These are phyloP conservation scores for Drosophila sp. DNA, from an alignment of 1,140 invertebrate species.

Conservation along the genomic window DNA sequence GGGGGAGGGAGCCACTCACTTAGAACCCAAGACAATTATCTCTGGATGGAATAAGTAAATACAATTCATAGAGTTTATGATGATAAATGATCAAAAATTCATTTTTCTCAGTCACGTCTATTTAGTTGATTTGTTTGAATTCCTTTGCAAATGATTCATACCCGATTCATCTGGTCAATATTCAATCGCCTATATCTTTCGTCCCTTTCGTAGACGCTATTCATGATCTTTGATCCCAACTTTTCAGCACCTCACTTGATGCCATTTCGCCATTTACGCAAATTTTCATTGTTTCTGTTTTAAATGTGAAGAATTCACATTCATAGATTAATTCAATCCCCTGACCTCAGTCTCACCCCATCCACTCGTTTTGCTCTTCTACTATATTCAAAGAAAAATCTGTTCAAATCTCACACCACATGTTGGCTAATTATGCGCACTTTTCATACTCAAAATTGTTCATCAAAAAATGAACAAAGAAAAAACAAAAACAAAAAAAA, in stretches of 20 bases:
- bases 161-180: background rate
- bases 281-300: slow-evolving; percentile 24
- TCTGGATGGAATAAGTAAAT: no score
- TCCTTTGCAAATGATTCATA: slow-evolving; percentile 4
- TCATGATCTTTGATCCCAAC: background rate
- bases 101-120: background rate
- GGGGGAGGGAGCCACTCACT: no score
- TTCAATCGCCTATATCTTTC: background rate
- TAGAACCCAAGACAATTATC: no score
- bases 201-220: background rate
- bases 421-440: slow-evolving; percentile 69
- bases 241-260: slow-evolving; percentile 9
- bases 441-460: slow-evolving; percentile 54
- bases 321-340: slow-evolving; percentile 51
- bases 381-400: background rate
- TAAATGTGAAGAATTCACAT: slow-evolving; percentile 27
- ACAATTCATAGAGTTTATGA: no score
- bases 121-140: background rate
- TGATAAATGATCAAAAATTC: no score
- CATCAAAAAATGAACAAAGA: slow-evolving; percentile 45
- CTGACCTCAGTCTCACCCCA: background rate
- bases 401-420: slow-evolving; percentile 37
- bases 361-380: slow-evolving; percentile 1
- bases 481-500: background rate
- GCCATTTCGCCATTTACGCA: slow-evolving; percentile 32